phyloP scores from a whole-genome alignment of 1,140 invertebrate genomes.

The Cecropterus lyciades region DNA sequence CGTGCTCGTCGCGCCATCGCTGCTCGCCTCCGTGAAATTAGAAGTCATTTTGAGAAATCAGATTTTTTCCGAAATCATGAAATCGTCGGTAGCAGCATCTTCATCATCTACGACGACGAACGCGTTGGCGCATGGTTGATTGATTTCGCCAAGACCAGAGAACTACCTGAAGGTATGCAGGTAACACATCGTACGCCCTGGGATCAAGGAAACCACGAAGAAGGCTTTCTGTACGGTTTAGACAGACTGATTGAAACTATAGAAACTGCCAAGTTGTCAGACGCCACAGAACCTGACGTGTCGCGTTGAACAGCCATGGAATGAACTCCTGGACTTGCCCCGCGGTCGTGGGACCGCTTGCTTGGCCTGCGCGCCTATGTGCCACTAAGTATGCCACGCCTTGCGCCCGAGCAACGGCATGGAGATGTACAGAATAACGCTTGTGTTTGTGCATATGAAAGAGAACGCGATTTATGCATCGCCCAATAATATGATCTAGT shows the following conservation, averaged over 20 bases:
- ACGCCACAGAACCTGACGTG: constrained; percentile 67
- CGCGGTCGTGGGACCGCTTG: constrained; percentile 65
- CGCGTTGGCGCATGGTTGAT: constrained; percentile 97
- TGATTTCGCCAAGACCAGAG: constrained; percentile 96
- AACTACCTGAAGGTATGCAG: constrained; percentile 88
- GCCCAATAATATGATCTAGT: constrained; percentile 74
- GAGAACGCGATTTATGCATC: constrained; percentile 62
- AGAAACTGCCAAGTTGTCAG: constrained; percentile 66
- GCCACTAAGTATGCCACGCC: constrained; percentile 37
- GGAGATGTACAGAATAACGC: constrained; percentile 71
- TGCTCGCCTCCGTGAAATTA: constrained; percentile 90
- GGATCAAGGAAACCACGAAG: constrained; percentile 96
- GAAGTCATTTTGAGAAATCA: constrained; percentile 92
- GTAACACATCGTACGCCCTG: constrained; percentile 92
- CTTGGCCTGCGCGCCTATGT: constrained; percentile 53
- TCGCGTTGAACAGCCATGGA: constrained; percentile 68
- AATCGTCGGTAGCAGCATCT: constrained; percentile 97
- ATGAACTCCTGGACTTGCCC: constrained; percentile 66
- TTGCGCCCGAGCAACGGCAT: constrained; percentile 52
- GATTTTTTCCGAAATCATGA: constrained; percentile 95
- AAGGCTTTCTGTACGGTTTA: constrained; percentile 95
- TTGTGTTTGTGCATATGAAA: constrained; percentile 72
- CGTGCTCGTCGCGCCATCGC: constrained; percentile 89
- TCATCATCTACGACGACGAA: constrained; percentile 96
- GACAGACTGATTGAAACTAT: constrained; percentile 90